These are phyloP conservation scores for Catamblyrhynchus diadema DNA, from an alignment of 2,797 vertebrate genomes.

Conservation along the genomic window DNA sequence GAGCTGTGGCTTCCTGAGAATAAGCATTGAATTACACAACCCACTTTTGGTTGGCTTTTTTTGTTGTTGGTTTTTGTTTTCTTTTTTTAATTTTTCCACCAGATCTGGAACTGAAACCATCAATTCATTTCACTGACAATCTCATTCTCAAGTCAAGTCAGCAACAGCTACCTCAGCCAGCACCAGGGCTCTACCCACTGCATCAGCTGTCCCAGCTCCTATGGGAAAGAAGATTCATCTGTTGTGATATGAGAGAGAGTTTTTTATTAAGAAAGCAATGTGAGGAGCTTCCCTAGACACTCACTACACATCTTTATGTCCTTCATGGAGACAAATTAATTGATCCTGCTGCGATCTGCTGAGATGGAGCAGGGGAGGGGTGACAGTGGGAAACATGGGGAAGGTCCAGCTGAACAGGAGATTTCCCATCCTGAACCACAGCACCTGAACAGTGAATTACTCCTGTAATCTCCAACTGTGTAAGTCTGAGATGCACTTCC, in stretches of 20 bases:
- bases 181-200: not conserved
- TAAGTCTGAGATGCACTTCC: not conserved
- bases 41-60: not conserved
- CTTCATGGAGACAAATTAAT: not conserved
- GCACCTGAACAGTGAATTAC: not conserved
- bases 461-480: not conserved
- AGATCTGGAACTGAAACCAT: constrained; percentile 76
- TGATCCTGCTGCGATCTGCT: not conserved
- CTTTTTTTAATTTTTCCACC: constrained; percentile 30
- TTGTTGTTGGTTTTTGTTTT: not conserved
- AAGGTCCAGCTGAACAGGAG: not conserved
- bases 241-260: not conserved
- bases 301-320: not conserved
- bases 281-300: not conserved
- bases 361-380: not conserved
- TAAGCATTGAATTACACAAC: constrained; percentile 56
- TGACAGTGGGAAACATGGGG: not conserved
- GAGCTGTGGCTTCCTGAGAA: constrained; percentile 66
- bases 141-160: constrained; percentile 45
- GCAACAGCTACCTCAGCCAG: constrained; percentile 56
- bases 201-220: not conserved
- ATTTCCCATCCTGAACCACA: not conserved
- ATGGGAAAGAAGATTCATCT: not conserved
- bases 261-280: not conserved
- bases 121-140: constrained; percentile 72